Evolutionary conservation across 2,888 invertebrate genomes (phyloP).

Genomic region (Phortica okadai): DNA sequence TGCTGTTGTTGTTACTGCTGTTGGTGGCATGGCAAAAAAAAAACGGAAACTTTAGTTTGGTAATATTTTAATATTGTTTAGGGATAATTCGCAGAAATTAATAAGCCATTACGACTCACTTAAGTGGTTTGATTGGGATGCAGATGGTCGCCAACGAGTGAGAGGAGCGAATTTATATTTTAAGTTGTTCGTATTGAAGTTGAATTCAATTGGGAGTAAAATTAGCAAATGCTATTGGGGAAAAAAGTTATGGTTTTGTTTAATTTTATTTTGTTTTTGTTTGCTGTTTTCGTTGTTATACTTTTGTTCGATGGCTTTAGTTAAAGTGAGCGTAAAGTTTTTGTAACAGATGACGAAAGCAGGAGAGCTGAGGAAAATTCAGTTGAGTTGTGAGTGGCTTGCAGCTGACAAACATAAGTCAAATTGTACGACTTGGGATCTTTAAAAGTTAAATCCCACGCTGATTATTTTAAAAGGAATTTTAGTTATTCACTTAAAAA

Average conservation of each 20-base stretch:
- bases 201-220: slow-evolving; percentile 8
- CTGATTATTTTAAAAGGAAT: too few species aligned
- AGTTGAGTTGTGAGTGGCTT: too few species aligned
- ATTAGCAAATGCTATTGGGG: slow-evolving; percentile 1
- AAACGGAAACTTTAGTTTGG: slow-evolving; percentile 62
- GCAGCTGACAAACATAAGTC: too few species aligned
- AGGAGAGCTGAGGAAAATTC: too few species aligned
- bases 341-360: too few species aligned
- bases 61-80: slow-evolving; percentile 70
- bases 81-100: slow-evolving; percentile 66
- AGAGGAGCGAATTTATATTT: not conserved
- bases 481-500: too few species aligned
- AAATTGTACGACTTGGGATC: too few species aligned
- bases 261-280: not conserved
- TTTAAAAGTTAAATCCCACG: too few species aligned
- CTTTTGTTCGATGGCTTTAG: too few species aligned
- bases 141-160: not conserved
- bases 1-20: slow-evolving; percentile 29
- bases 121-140: slow-evolving; percentile 49
- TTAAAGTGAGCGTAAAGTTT: too few species aligned
- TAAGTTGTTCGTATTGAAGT: not conserved
- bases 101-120: slow-evolving; percentile 62
- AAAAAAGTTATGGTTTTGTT: slow-evolving; percentile 1
- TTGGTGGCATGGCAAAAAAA: too few species aligned
- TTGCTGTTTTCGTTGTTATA: not conserved